Evolutionary conservation across 2,888 invertebrate genomes (phyloP), one percentile per base, ranked within the genome.

Genomic region (Lasioglossum vierecki): DNA sequence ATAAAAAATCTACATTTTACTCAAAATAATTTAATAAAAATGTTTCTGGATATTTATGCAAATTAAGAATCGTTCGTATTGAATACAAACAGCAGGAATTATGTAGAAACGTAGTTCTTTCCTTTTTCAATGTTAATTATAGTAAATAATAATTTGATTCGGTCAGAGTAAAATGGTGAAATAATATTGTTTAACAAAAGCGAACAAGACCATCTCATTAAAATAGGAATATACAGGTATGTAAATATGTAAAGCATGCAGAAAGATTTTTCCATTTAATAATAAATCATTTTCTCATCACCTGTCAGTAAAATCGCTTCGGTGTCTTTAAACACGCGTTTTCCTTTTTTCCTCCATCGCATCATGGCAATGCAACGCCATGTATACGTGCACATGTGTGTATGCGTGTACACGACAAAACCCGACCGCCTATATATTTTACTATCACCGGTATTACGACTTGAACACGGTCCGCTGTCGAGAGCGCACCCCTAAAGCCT

Each of bases 391-490:
- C 22, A 53, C 22, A 22, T 53, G 53, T 53, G 53, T n/a, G 60
- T 60, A 22, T 60, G 79, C 71, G 83, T 80, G 71, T 26, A 85
- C 35, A 49, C 79, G 83, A 77, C 82, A 87, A 88, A 87, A 88
- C 76, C 82, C 30, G 75, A 44, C 57, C 83, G 80, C 70, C 82
- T 76, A 87, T 87, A 88, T 88, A 88, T 88, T 88, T 89, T 84
- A 84, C 82, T 85, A 88, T 87, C 85, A 87, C 87, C 87, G 85
- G 81, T 88, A 89, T 89, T 87, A 85, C 85, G 87, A 87, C 87
- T 87, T 85, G 88, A 76, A 60, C 66, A 66, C 76, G 68, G 68
- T 73, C 68, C 46, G 76, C 13, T 74, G 76, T 71, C 74, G 66
- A 39, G 77, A 80, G 80, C 83, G 83, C 84, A 71, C 60, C 66